Evolutionary conservation across 2,888 invertebrate genomes (phyloP), one percentile per base, ranked within the genome.

Genomic region (Malthinus seriepunctatus): DNA sequence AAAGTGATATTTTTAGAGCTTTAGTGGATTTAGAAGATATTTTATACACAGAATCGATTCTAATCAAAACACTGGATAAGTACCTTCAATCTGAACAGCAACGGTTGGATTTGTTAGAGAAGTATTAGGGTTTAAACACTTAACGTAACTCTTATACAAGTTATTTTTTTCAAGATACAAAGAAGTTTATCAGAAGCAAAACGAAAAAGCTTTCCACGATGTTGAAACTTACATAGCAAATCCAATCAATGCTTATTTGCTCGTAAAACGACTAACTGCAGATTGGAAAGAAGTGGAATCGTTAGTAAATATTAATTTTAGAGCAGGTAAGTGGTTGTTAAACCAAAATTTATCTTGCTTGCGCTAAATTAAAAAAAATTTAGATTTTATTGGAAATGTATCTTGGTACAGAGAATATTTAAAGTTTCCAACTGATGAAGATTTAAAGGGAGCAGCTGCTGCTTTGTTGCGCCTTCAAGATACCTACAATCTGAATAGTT

Each of bases 211-310:
- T 23, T 86, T 88, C 71, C 83, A 85, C 59, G 92, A 94, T 74
- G 88, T 91, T 42, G 87, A 90, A 49, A 85, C 87, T 67, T 95
- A 94, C 73, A 82, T 95, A 63, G 88, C 92, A 8, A 95, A 97
- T 80, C 97, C 97, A 2, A 93, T 97, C 65, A 97, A 96, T 78
- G 96, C 97, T 5, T 97, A 95, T 79, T 84, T 96, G 32, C 97
- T 6, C 87, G 95, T 97, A 55, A 97, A 97, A 81, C 86, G 95
- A 69, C 84, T 97, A 71, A 96, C 97, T 23, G 23, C 91, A 2
- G 97, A 97, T 79, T 93, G 97, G 90, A 89, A 90, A 70, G 84
- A 88, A 64, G 88, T 93, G 52, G 92, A 93, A 78, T 82, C 86
- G 67, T 82, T 90, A 60, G 91, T 95, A 79, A 83, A 84, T 60